These are phyloP conservation scores for Drosophila miranda DNA, from an alignment of 1,140 invertebrate genomes.

Conservation along the genomic window DNA sequence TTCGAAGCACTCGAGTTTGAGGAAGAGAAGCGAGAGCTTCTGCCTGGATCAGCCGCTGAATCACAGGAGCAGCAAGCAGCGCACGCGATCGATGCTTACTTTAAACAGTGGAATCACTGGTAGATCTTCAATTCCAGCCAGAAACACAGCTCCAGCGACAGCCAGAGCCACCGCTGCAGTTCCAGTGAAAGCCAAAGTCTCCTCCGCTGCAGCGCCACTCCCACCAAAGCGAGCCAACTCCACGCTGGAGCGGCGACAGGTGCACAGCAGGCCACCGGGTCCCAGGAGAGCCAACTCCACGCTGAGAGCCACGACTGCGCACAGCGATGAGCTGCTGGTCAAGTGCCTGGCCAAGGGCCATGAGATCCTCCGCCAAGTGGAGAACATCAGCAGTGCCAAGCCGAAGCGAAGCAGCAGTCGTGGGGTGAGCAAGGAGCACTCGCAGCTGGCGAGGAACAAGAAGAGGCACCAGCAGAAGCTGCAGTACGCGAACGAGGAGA, in stretches of 20 bases:
- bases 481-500: conserved; percentile 75
- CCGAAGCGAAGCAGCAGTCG: conserved; percentile 33
- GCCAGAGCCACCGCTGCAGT: neutral
- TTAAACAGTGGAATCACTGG: conserved; percentile 19
- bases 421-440: conserved; percentile 56
- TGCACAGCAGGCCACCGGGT: conserved; percentile 11
- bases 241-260: conserved; percentile 50
- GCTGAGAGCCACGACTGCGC: conserved; percentile 40
- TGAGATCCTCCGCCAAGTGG: conserved; percentile 77
- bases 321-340: conserved; percentile 72
- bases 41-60: conserved; percentile 32
- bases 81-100: conserved; percentile 56
- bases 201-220: neutral
- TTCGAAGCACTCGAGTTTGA: conserved; percentile 60
- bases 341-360: conserved; percentile 81
- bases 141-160: neutral
- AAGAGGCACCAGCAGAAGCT: conserved; percentile 59
- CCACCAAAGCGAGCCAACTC: conserved; percentile 52
- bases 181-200: neutral
- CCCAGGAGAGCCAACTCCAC: conserved; percentile 46
- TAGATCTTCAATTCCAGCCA: neutral
- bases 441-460: conserved; percentile 52
- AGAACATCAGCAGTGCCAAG: conserved; percentile 65
- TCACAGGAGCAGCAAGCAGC: conserved; percentile 21
- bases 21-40: conserved; percentile 61